Evolutionary conservation across 2,113 vertebrate genomes (phyloP).

Genomic region (Pteropus alecto): DNA sequence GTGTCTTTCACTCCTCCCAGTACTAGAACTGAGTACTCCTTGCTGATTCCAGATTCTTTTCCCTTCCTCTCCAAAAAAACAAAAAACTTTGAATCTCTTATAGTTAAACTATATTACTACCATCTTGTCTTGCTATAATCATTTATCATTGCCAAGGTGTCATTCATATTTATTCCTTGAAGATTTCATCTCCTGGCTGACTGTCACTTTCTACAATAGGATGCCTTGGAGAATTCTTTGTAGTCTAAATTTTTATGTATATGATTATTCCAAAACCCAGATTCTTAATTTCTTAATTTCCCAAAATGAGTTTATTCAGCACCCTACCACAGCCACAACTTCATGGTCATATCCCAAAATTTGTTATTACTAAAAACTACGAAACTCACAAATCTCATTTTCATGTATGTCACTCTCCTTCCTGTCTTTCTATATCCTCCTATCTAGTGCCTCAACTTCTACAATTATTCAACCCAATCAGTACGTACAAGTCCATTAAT

Average conservation of each 20-base stretch:
- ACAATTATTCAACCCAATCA: background rate
- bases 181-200: background rate
- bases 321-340: background rate
- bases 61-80: background rate
- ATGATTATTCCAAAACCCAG: background rate
- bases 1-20: background rate
- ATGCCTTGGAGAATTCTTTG: background rate
- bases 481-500: background rate
- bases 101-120: background rate
- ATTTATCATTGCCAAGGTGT: background rate
- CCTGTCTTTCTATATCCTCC: background rate
- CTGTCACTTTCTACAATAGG: background rate
- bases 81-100: background rate
- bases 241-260: background rate
- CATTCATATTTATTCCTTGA: background rate
- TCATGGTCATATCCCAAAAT: background rate
- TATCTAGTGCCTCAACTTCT: background rate
- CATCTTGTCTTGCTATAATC: background rate
- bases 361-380: background rate
- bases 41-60: background rate
- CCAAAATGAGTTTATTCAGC: background rate
- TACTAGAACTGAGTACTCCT: rapidly evolving
- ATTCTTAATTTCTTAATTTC: background rate
- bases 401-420: background rate
- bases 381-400: background rate